These are phyloP conservation scores for Odontocolon sp. DNA, from an alignment of 2,888 invertebrate genomes.

Conservation along the genomic window DNA sequence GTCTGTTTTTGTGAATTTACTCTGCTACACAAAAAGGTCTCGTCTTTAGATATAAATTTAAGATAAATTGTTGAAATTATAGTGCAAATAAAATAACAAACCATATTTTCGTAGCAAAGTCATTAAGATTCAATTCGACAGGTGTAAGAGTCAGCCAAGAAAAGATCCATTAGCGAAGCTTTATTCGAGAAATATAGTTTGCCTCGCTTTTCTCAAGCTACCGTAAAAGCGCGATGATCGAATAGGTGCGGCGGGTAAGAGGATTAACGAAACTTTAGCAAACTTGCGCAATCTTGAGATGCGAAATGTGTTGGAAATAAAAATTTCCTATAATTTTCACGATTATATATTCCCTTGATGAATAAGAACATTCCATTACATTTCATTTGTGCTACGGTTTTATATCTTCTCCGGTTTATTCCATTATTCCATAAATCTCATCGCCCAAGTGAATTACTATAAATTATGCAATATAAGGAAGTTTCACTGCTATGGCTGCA, in stretches of 20 bases:
- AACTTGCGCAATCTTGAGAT: too few relatives aligned
- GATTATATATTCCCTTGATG: neutral
- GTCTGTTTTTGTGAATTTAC: neutral
- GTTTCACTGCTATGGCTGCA: neutral
- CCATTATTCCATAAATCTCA: neutral
- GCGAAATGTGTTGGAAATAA: too few relatives aligned
- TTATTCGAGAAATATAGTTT: neutral
- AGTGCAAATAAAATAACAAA: too few relatives aligned
- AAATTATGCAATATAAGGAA: conserved; percentile 1
- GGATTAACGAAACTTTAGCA: too few relatives aligned
- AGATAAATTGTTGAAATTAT: neutral
- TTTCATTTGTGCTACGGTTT: neutral
- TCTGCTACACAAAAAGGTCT: neutral
- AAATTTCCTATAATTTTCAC: too few relatives aligned
- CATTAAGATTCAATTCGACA: neutral
- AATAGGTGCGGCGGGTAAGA: too few relatives aligned
- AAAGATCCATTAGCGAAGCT: neutral
- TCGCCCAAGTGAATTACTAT: neutral
- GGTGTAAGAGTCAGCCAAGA: neutral
- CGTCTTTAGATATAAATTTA: neutral
- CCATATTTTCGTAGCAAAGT: neutral
- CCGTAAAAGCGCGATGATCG: neutral
- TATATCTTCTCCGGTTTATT: neutral
- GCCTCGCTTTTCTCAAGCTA: neutral
- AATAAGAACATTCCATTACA: neutral